phyloP scores from a whole-genome alignment of 2,888 invertebrate species.

The Digitonthophagus gazella region DNA sequence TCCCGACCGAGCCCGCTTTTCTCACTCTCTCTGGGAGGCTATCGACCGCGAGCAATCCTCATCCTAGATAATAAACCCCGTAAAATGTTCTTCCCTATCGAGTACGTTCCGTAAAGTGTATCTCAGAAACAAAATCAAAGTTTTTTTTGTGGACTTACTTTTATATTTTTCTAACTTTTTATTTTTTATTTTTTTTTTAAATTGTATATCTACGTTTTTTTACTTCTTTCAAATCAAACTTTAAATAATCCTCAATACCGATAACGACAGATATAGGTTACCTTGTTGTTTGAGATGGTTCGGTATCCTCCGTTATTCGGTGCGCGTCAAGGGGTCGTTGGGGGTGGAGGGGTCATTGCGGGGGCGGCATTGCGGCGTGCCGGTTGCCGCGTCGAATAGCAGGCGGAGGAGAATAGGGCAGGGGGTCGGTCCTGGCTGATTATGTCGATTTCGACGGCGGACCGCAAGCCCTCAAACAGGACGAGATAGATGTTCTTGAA shows the following conservation, averaged over 20 bases:
- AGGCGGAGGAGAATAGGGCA: not conserved
- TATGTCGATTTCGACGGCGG: conserved; percentile 32
- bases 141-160: no score
- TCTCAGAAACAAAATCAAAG: no score
- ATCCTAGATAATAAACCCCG: not conserved
- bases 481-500: conserved; percentile 33
- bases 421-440: conserved; percentile 19
- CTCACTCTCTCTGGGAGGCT: not conserved
- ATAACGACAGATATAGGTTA: not conserved
- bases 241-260: no score
- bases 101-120: not conserved
- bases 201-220: no score
- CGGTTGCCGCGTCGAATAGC: not conserved
- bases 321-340: not conserved
- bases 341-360: conserved; percentile 12
- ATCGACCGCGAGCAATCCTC: not conserved
- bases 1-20: conserved; percentile 2
- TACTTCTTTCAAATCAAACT: no score
- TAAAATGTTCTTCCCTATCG: not conserved
- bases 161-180: no score
- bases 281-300: not conserved
- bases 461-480: conserved; percentile 34
- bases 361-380: not conserved
- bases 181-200: no score
- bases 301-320: not conserved